A percentile compares a stretch with the other conserved stretches of the same genome.
These are phyloP conservation scores for Notospermus geniculatus DNA, from an alignment of 1,140 invertebrate genomes.

Conservation along the genomic window DNA sequence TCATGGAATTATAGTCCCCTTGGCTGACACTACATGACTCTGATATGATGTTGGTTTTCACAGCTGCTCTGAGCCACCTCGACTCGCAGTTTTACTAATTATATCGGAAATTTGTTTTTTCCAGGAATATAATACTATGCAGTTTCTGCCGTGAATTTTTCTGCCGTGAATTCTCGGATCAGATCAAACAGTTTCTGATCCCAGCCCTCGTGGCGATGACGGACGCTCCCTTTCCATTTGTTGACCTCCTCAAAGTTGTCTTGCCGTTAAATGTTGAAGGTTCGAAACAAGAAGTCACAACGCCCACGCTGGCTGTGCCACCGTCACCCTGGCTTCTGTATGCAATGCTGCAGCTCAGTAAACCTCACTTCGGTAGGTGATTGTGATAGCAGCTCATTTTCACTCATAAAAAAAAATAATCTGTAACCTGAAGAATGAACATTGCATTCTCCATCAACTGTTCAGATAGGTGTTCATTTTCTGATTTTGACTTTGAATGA, in stretches of 20 bases:
- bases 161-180: conserved; percentile 46
- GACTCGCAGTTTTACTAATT: no score
- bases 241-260: no score
- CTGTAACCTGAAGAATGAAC: no score
- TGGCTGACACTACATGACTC: no score
- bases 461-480: no score
- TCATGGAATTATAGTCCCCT: no score
- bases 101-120: no score
- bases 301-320: conserved; percentile 7
- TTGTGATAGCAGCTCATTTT: not conserved
- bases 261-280: not conserved
- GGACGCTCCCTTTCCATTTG: conserved; percentile 12
- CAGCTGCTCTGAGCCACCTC: no score
- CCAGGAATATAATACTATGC: not conserved
- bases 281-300: not conserved
- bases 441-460: no score
- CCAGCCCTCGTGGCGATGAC: conserved; percentile 51
- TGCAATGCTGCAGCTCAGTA: conserved; percentile 32
- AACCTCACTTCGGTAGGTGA: conserved; percentile 1
- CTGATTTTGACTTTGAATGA: no score
- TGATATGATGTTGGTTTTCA: no score
- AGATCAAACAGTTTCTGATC: conserved; percentile 49
- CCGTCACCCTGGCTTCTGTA: conserved; percentile 48
- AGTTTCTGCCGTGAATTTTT: conserved; percentile 24
- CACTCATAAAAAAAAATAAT: no score